Evolutionary conservation across 1,140 invertebrate species (phyloP), one percentile per base, ranked within the genome.

Genomic region (Temnothorax nylanderi): DNA sequence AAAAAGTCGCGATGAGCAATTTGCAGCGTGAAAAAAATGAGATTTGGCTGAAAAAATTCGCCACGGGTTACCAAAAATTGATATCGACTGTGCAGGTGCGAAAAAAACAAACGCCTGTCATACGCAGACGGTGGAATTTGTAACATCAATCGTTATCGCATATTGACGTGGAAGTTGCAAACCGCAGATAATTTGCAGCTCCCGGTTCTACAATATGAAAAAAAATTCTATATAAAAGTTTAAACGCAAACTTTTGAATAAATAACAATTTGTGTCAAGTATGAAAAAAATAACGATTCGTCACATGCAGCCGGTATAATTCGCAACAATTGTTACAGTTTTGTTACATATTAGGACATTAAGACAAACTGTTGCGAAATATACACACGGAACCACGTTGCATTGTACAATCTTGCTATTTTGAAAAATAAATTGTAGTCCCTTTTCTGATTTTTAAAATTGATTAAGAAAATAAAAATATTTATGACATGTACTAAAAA

Each of bases 111-210:
- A 41, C 16, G 8, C 7, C 34, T 37, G n/a, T 80, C 62, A 80
- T 26, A 67, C 6, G 8, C 34, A 80, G 47, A 54, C 26, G 47
- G 60, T 54, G 60, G 60, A 34, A 65, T 49, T 80, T n/a, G 62
- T 37, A 37, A 54, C 62, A 44, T 67, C 47, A 65, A 54, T 77
- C 56, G 56, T 18, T n/a, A 26, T 32, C 18, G 44, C 32, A 4
- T 16, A 51, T 65, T 26, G 41, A 21, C 41, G 41, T 44, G 41
- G 3, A 51, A 1, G 51, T 51, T 62, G 16, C 16, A 62, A 44
- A 62, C 56, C 41, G 21, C n/a, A n/a, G 13, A 11, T 80, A 67
- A 80, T 80, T 80, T 80, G 77, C 32, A 67, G 47, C 47, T 26
- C 4, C 26, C n/a, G 32, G 26, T 80, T 51, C 58, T 64, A 62